Evolutionary conservation across 2,797 vertebrate genomes (phyloP).

Genomic region (Brachymystax lenok): DNA sequence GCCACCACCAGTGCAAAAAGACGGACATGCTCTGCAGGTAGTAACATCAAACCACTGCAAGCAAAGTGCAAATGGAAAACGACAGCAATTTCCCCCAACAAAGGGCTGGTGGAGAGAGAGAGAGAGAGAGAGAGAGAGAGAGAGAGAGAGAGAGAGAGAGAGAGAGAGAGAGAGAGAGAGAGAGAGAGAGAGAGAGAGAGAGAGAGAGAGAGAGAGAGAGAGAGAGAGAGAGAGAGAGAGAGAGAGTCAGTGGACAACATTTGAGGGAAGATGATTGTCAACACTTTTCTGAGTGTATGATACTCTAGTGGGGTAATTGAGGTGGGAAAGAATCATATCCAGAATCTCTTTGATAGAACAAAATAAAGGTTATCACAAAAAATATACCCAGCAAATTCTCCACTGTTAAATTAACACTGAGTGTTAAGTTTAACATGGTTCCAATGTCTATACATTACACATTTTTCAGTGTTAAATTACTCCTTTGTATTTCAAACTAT

Average conservation of each 20-base stretch:
- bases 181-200: conserved; percentile 10
- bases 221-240: neutral
- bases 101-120: conserved; percentile 35
- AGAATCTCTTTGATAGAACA: too few species aligned
- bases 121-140: conserved; percentile 15
- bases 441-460: too few species aligned
- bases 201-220: neutral
- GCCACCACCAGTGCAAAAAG: conserved; percentile 26
- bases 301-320: too few species aligned
- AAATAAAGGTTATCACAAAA: too few species aligned
- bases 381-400: too few species aligned
- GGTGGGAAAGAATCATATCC: too few species aligned
- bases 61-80: conserved; percentile 48
- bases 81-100: conserved; percentile 51
- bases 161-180: conserved; percentile 20
- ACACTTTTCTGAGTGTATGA: too few species aligned
- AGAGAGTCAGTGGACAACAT: neutral
- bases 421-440: too few species aligned
- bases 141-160: conserved; percentile 9
- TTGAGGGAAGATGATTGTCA: too few species aligned
- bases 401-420: too few species aligned
- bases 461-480: too few species aligned
- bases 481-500: too few species aligned
- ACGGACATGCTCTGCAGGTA: conserved; percentile 36
- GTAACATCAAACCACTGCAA: conserved; percentile 44